These are phyloP conservation scores for Morelia viridis DNA, from an alignment of 2,797 vertebrate genomes.

Conservation along the genomic window DNA sequence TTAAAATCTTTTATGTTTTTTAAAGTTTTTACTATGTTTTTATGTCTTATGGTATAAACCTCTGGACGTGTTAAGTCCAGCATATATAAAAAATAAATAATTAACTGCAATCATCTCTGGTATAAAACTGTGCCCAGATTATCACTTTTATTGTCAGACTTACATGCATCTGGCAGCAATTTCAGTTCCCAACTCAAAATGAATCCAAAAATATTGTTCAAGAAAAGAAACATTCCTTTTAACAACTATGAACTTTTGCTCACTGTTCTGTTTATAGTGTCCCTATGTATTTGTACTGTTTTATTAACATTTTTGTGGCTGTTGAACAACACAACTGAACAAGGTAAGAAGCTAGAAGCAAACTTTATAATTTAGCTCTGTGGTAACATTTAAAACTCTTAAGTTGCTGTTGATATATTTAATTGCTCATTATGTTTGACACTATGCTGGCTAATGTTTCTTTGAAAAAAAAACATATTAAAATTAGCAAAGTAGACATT, in stretches of 20 bases:
- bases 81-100: not conserved
- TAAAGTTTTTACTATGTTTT: too few species aligned
- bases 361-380: not conserved
- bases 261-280: constrained; percentile 48
- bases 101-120: constrained; percentile 30
- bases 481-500: not conserved
- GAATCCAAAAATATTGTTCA: constrained; percentile 32
- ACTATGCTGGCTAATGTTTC: not conserved
- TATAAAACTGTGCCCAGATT: constrained; percentile 34
- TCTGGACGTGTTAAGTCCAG: not conserved
- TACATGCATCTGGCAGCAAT: constrained; percentile 17
- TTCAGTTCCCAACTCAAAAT: constrained; percentile 59
- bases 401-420: not conserved
- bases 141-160: constrained; percentile 17
- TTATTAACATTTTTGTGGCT: constrained; percentile 70
- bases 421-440: constrained; percentile 29
- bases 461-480: constrained; percentile 1
- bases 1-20: constrained; percentile 35
- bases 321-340: constrained; percentile 41
- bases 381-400: not conserved
- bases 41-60: not conserved
- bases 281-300: constrained; percentile 59
- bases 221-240: constrained; percentile 29
- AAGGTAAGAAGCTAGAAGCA: constrained; percentile 58
- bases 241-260: constrained; percentile 63